phyloP scores from a whole-genome alignment of 2,797 vertebrate genomes.

The Hydrophis major region DNA sequence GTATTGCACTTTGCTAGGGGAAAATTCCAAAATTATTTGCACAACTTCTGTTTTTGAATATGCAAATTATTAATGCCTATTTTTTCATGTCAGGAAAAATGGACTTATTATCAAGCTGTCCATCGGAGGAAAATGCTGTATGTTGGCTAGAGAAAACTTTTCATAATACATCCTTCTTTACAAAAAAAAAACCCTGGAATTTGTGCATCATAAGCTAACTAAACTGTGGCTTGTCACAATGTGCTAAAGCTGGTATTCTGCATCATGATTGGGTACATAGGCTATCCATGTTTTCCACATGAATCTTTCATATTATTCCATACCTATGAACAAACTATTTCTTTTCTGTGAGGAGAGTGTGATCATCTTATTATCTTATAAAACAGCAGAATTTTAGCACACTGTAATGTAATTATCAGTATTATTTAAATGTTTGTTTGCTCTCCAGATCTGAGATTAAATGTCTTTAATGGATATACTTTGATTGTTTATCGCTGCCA shows the following conservation, averaged over 20 bases:
- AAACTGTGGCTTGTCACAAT: neutral
- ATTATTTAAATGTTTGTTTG: constrained; percentile 30
- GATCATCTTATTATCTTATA: neutral
- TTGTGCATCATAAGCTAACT: neutral
- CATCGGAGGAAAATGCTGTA: neutral
- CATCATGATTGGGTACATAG: neutral
- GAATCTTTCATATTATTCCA: neutral
- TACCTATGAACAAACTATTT: neutral
- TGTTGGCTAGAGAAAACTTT: neutral
- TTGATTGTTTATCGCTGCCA: neutral
- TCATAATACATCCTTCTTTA: neutral
- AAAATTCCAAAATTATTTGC: neutral
- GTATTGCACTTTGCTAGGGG: neutral
- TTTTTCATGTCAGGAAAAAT: neutral
- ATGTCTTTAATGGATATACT: neutral
- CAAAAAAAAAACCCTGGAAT: neutral
- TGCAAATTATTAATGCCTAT: neutral
- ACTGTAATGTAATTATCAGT: neutral
- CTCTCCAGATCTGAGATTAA: constrained; percentile 31
- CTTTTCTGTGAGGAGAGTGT: neutral
- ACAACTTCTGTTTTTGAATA: neutral
- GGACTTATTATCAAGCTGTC: neutral
- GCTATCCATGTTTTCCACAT: neutral
- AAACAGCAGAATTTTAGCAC: neutral
- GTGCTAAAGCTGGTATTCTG: neutral